Conservation (phyloP, 92 coral and sea anemone genomes). For the Bergia sp. region DNA sequence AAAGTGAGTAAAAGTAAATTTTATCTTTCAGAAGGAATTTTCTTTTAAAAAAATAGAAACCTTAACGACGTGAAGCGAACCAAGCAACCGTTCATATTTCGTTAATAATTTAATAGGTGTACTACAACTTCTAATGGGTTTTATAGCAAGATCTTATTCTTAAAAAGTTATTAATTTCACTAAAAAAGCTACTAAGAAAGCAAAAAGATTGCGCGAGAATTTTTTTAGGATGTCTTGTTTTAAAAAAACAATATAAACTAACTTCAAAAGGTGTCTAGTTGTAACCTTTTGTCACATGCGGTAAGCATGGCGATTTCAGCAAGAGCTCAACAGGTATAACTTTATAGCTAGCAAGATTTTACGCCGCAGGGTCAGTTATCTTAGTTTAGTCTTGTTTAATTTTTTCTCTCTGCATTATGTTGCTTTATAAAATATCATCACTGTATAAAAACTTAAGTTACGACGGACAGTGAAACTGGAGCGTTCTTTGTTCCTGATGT, state of each 20-base stretch:
- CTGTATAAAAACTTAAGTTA: neutral
- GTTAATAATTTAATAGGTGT: neutral
- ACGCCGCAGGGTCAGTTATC: too few relatives aligned
- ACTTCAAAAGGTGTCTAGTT: too few relatives aligned
- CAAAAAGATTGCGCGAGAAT: too few relatives aligned
- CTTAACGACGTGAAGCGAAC: neutral
- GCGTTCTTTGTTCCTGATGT: slow-evolving; percentile 64
- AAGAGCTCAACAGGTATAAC: too few relatives aligned
- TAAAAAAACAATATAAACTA: too few relatives aligned
- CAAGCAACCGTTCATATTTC: neutral
- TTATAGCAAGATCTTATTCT: neutral
- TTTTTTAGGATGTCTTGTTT: too few relatives aligned
- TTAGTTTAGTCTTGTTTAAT: neutral
- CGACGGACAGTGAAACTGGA: slow-evolving; percentile 18
- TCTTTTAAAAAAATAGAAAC: neutral
- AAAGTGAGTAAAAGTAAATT: too few relatives aligned
- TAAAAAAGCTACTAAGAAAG: too few relatives aligned
- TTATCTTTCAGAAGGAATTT: neutral
- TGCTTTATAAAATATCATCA: neutral
- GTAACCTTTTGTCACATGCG: too few relatives aligned
- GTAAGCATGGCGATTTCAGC: too few relatives aligned
- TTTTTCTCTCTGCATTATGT: neutral
- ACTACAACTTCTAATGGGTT: neutral
- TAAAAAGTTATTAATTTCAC: too few relatives aligned
- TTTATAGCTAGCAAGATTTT: too few relatives aligned